Evolutionary conservation across 2,113 vertebrate genomes (phyloP).

Genomic region (Alaudala cheleensis): DNA sequence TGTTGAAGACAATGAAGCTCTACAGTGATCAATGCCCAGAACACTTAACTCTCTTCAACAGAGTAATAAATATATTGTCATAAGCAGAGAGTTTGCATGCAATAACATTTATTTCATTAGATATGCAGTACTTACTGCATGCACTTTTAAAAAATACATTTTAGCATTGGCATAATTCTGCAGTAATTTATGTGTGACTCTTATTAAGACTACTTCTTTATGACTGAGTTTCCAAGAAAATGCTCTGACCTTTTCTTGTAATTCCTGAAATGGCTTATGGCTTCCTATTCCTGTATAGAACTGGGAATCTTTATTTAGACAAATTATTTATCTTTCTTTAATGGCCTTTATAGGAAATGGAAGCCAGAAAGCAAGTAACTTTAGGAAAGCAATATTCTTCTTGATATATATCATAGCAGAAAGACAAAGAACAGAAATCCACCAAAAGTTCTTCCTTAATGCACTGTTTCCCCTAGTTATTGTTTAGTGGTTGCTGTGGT

Average conservation of each 20-base stretch:
- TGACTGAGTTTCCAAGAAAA: constrained; percentile 60
- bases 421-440: constrained; percentile 5
- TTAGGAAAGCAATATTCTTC: constrained; percentile 28
- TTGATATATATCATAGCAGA: not conserved
- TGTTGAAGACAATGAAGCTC: constrained; percentile 59
- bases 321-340: constrained; percentile 65
- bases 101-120: constrained; percentile 63
- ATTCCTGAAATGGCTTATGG: constrained; percentile 36
- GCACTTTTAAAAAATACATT: constrained; percentile 41
- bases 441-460: not conserved
- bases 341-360: constrained; percentile 54
- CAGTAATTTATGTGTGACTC: constrained; percentile 54
- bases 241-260: constrained; percentile 48
- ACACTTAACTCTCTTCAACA: constrained; percentile 38
- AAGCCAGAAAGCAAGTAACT: constrained; percentile 24
- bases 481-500: not conserved
- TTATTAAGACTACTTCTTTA: constrained; percentile 34
- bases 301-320: constrained; percentile 45
- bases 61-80: constrained; percentile 56
- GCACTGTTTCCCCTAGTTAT: not conserved
- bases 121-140: constrained; percentile 48
- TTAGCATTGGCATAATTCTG: constrained; percentile 39
- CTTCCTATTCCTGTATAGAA: constrained; percentile 45
- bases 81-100: constrained; percentile 7
- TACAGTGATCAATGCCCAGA: constrained; percentile 56